phyloP scores from a whole-genome alignment of 2,888 invertebrate genomes.

The Drosophila phalerata region DNA sequence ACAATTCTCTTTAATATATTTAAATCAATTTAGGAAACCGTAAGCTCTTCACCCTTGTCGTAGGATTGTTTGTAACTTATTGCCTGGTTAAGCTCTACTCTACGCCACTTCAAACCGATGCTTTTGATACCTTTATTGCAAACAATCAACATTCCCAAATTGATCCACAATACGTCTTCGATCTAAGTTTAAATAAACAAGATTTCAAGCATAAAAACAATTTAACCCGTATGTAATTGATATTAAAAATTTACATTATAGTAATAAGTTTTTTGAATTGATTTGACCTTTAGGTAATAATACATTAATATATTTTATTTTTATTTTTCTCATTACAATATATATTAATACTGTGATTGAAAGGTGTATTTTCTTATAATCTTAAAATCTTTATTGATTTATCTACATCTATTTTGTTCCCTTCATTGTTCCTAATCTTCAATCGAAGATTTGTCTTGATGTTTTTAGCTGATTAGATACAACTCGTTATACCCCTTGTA shows the following conservation, averaged over 20 bases:
- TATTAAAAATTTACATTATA: background rate
- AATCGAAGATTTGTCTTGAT: no score
- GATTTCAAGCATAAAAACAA: background rate
- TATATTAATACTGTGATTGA: no score
- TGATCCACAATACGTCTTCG: background rate
- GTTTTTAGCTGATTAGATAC: no score
- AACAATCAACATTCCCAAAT: background rate
- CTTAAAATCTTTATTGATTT: no score
- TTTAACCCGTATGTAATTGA: background rate
- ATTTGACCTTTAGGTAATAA: no score
- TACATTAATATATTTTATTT: no score
- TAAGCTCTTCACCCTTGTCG: background rate
- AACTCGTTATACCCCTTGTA: no score
- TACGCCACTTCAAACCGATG: conserved; percentile 19
- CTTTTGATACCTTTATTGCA: conserved; percentile 28
- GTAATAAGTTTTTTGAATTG: no score
- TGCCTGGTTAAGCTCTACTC: conserved; percentile 29
- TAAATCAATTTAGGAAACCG: conserved; percentile 3
- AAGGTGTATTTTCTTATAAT: no score
- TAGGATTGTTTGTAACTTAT: conserved; percentile 26
- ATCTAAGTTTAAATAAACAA: background rate
- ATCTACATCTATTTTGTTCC: background rate
- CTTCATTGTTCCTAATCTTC: no score
- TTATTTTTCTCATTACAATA: no score
- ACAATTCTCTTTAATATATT: background rate